Base-by-base conservation (phyloP, 2,888 invertebrate species). In the Epinotia bilunana region DNA sequence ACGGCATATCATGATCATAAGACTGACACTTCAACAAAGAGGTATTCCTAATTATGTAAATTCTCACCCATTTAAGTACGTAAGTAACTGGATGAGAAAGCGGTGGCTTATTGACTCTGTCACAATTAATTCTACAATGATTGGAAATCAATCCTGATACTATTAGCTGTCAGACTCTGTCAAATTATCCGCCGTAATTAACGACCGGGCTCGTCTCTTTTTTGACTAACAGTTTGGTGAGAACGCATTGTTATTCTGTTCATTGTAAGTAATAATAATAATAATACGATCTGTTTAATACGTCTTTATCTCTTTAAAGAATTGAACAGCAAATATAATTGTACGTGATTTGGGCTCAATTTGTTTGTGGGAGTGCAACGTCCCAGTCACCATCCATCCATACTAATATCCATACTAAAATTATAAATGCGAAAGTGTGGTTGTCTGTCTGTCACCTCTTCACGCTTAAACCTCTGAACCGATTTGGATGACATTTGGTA, bases 91-190 rank as follows among this genome's bases (percentile, higher is more conserved):
- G 83, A 78, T 80, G 83, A 84, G 86, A 88, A 86, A 87, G 88
- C 89, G 87, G 92, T 91, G 91, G 92, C 92, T 93, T 92, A 93
- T 93, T 93, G 92, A 91, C 87, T 92, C 90, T 92, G 93, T 92
- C 93, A 93, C 91, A 93, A 92, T 92, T 89, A 90, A 92, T 92
- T 91, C 91, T 90, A 91, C 89, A 90, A 91, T 88, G 90, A 93
- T 92, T 91, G 92, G 92, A 93, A 93, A 93, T 93, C 93, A 93
- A 93, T 93, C 93, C 91, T 87, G 87, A 87, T 88, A 88, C 90
- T 89, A 92, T 92, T 90, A 91, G 90, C 93, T 93, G 94, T 93
- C 94, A 88, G 86, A 78, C 87, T 87, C 87, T 87, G 91, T 94
- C 93, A 93, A 92, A 92, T 93, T 93, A 91, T 83, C 86, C 84